A percentile compares a stretch with the other conserved stretches of the same genome.
Conservation (phyloP, 2,113 vertebrate species). For the Syngnathus scovelli region DNA sequence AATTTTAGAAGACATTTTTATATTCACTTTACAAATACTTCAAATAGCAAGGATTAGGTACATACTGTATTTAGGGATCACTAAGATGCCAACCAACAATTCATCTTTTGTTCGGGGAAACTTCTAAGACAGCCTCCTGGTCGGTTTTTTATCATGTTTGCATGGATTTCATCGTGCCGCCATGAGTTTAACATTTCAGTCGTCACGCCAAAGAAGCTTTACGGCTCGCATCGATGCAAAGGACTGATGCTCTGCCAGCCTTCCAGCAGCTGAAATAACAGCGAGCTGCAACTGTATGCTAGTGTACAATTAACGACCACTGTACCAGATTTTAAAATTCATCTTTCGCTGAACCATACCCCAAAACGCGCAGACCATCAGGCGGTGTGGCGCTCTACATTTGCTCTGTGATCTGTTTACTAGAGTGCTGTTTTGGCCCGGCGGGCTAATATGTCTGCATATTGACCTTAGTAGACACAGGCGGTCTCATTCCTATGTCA, state of each 20-base stretch:
- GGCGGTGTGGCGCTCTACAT: neutral
- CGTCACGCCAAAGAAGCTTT: constrained; percentile 37
- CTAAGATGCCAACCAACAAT: neutral
- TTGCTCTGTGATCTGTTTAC: constrained; percentile 16
- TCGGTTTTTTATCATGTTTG: neutral
- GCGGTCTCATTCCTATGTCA: constrained; percentile 53
- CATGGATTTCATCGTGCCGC: neutral
- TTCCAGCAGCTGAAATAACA: constrained; percentile 29
- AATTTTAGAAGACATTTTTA: neutral
- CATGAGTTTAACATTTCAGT: constrained; percentile 28
- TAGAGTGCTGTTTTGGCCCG: constrained; percentile 19
- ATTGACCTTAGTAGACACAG: constrained; percentile 7
- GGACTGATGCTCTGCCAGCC: constrained; percentile 17
- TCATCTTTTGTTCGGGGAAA: constrained; percentile 19
- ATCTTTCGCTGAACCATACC: neutral
- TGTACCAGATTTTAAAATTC: neutral
- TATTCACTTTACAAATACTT: neutral
- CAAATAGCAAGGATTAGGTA: neutral
- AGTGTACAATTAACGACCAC: neutral
- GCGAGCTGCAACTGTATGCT: neutral
- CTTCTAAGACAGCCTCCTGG: neutral
- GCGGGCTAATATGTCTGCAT: neutral
- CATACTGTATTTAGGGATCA: neutral
- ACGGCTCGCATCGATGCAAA: constrained; percentile 6
- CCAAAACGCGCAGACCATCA: constrained; percentile 22